phyloP scores from a whole-genome alignment of 2,888 invertebrate genomes.

The Steinernema hermaphroditum region DNA sequence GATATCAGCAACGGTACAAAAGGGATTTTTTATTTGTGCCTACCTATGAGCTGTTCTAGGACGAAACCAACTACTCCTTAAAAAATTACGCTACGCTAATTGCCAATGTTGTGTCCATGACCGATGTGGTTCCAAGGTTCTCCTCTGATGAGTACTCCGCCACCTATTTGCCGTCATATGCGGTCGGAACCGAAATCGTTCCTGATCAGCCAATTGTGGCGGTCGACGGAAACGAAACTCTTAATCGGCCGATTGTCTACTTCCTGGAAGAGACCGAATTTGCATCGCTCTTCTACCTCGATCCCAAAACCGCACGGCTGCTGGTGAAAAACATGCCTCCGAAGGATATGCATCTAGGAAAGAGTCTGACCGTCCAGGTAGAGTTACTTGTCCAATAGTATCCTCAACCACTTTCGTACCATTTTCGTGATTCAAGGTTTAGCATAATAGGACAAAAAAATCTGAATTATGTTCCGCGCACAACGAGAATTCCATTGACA shows the following conservation, averaged over 20 bases:
- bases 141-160: neutral
- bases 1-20: neutral
- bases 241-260: slow-evolving; percentile 28
- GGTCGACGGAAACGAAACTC: slow-evolving; percentile 10
- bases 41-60: slow-evolving; percentile 36
- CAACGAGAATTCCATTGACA: too few relatives aligned
- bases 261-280: slow-evolving; percentile 33
- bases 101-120: neutral
- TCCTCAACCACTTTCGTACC: too few relatives aligned
- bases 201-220: slow-evolving; percentile 40
- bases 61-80: slow-evolving; percentile 25
- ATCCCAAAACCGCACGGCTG: slow-evolving; percentile 37
- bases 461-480: too few relatives aligned
- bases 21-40: too few relatives aligned
- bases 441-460: too few relatives aligned
- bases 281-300: slow-evolving; percentile 35
- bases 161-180: neutral
- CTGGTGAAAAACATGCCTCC: slow-evolving; percentile 16
- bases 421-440: too few relatives aligned
- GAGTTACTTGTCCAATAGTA: too few relatives aligned
- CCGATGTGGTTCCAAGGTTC: slow-evolving; percentile 12
- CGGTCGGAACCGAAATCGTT: slow-evolving; percentile 40
- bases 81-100: neutral
- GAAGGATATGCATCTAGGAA: slow-evolving; percentile 6
- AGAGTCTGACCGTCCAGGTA: slow-evolving; percentile 1